phyloP scores from a whole-genome alignment of 2,113 vertebrate species.

The Dicrurus megarhynchus region DNA sequence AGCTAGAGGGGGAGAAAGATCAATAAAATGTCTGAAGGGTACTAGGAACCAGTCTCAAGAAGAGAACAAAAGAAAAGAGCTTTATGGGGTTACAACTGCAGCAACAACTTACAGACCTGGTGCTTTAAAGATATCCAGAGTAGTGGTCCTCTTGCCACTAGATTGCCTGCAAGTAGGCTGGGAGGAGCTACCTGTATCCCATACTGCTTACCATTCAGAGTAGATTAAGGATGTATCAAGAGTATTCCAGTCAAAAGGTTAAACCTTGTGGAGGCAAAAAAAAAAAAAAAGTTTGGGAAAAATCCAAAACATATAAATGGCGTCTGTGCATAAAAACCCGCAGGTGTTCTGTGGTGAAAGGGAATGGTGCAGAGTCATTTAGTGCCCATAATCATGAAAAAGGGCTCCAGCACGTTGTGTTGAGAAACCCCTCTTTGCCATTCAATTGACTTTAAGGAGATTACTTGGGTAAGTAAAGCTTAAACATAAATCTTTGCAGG shows the following conservation, averaged over 20 bases:
- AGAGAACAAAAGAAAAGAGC: slow-evolving; percentile 69
- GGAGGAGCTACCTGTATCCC: neutral
- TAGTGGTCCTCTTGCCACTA: neutral
- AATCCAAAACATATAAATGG: neutral
- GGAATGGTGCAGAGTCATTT: neutral
- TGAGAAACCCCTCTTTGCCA: neutral
- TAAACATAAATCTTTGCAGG: neutral
- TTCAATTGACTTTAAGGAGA: neutral
- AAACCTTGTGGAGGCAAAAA: neutral
- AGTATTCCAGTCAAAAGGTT: neutral
- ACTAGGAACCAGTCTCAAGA: slow-evolving; percentile 57
- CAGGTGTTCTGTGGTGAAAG: neutral
- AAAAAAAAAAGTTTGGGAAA: neutral
- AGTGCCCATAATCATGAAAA: neutral
- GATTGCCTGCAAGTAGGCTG: neutral
- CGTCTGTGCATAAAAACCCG: neutral
- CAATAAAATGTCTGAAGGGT: slow-evolving; percentile 81
- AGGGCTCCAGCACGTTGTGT: neutral
- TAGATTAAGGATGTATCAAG: neutral
- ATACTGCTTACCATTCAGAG: neutral
- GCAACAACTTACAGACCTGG: neutral
- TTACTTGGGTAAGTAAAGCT: neutral
- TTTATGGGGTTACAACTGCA: slow-evolving; percentile 56
- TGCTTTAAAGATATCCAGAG: neutral
- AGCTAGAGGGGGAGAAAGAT: slow-evolving; percentile 73